Conservation (phyloP, 2,113 vertebrate species). For the Symphodus melops region DNA sequence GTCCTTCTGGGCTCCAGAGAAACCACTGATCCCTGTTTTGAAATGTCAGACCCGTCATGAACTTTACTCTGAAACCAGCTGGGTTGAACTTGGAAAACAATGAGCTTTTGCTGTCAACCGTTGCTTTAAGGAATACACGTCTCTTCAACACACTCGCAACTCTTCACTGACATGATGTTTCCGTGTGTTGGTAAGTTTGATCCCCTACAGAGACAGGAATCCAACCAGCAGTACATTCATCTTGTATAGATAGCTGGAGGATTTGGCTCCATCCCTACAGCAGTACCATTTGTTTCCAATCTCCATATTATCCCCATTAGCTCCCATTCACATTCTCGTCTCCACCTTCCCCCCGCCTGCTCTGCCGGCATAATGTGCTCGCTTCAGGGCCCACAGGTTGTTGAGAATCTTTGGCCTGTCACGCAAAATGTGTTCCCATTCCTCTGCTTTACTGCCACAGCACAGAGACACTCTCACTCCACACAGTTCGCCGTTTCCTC, state of each 20-base stretch:
- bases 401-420: slow-evolving; percentile 53
- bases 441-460: neutral
- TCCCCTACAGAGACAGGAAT: slow-evolving; percentile 1
- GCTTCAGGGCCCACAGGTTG: slow-evolving; percentile 63
- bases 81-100: slow-evolving; percentile 2
- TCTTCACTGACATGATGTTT: neutral
- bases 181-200: neutral
- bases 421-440: slow-evolving; percentile 30
- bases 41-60: slow-evolving; percentile 49
- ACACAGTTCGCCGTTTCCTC: neutral
- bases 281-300: slow-evolving; percentile 41
- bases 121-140: neutral
- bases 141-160: neutral
- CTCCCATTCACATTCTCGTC: slow-evolving; percentile 46
- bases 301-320: slow-evolving; percentile 56
- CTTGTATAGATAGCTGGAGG: slow-evolving; percentile 7
- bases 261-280: slow-evolving; percentile 30
- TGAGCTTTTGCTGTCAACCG: slow-evolving; percentile 7
- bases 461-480: neutral
- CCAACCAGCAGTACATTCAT: neutral
- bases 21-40: slow-evolving; percentile 36
- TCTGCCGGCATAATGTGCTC: slow-evolving; percentile 41
- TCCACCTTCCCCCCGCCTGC: slow-evolving; percentile 20
- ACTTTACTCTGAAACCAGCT: slow-evolving; percentile 30
- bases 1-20: slow-evolving; percentile 3